Evolutionary conservation across 2,888 invertebrate genomes (phyloP).

Genomic region (Micoletzkya japonica): DNA sequence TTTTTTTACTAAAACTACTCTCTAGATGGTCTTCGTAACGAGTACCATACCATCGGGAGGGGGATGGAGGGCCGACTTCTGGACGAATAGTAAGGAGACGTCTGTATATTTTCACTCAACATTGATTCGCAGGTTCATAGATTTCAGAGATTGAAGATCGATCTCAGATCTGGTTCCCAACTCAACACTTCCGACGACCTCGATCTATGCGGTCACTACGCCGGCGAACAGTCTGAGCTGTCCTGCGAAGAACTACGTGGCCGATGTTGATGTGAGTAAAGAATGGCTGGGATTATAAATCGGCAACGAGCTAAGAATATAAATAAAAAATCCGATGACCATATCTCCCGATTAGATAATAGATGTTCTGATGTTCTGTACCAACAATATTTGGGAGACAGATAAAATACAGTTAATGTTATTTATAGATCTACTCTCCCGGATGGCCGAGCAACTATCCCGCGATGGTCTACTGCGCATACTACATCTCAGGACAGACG

Average conservation of each 20-base stretch:
- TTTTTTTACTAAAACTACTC: too few relatives aligned
- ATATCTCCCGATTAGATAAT: too few relatives aligned
- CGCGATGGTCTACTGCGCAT: not conserved
- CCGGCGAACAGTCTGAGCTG: not conserved
- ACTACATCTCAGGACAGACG: too few relatives aligned
- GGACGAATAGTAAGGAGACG: too few relatives aligned
- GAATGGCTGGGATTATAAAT: too few relatives aligned
- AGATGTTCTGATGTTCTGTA: too few relatives aligned
- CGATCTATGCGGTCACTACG: not conserved
- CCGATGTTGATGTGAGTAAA: too few relatives aligned
- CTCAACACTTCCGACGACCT: not conserved
- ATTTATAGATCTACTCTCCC: not conserved
- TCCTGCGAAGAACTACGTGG: not conserved
- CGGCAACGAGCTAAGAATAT: too few relatives aligned
- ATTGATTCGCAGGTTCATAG: too few relatives aligned
- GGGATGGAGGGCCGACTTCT: not conserved
- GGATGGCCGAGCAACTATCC: not conserved
- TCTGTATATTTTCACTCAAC: too few relatives aligned
- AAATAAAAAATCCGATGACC: too few relatives aligned
- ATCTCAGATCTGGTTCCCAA: not conserved
- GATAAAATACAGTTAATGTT: not conserved
- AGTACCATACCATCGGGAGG: not conserved
- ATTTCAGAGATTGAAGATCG: not conserved
- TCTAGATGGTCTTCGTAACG: not conserved
- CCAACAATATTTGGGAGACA: not conserved